These are phyloP conservation scores for Dallia pectoralis DNA, from an alignment of 2,797 vertebrate species.

Conservation along the genomic window DNA sequence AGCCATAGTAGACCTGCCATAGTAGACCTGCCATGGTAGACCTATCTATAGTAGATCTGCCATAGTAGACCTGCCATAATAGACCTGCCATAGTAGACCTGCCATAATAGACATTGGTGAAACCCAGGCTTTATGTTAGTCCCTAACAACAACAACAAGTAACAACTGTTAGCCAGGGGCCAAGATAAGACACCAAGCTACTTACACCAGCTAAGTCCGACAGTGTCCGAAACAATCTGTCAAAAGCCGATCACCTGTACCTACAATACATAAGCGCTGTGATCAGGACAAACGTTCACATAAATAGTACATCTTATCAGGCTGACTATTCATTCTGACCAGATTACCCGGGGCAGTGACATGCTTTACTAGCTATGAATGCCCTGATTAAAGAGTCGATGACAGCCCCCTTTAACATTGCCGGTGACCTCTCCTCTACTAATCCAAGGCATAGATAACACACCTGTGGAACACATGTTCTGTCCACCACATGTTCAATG, in stretches of 20 bases:
- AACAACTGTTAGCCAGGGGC: background rate
- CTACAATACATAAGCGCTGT: background rate
- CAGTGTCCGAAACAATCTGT: slow-evolving; percentile 15
- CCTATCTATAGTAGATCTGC: too few relatives aligned
- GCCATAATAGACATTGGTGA: background rate
- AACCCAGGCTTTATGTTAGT: background rate
- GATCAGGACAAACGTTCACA: background rate
- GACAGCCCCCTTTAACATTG: slow-evolving; percentile 8
- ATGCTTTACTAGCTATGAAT: slow-evolving; percentile 17
- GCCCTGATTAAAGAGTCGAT: background rate
- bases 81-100: too few relatives aligned
- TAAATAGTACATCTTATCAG: slow-evolving; percentile 47
- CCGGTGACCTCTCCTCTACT: background rate
- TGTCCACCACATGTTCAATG: background rate
- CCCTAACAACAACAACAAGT: slow-evolving; percentile 11
- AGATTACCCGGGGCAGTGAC: slow-evolving; percentile 25
- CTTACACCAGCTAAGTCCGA: slow-evolving; percentile 40
- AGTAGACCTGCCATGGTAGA: too few relatives aligned
- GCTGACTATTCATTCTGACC: slow-evolving; percentile 21
- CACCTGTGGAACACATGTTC: background rate
- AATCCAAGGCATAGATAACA: slow-evolving; percentile 3
- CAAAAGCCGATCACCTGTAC: background rate
- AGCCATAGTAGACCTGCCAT: too few relatives aligned
- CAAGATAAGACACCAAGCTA: slow-evolving; percentile 23
- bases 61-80: too few relatives aligned